Evolutionary conservation across 2,113 vertebrate genomes (phyloP).

Genomic region (Thunnus maccoyii): DNA sequence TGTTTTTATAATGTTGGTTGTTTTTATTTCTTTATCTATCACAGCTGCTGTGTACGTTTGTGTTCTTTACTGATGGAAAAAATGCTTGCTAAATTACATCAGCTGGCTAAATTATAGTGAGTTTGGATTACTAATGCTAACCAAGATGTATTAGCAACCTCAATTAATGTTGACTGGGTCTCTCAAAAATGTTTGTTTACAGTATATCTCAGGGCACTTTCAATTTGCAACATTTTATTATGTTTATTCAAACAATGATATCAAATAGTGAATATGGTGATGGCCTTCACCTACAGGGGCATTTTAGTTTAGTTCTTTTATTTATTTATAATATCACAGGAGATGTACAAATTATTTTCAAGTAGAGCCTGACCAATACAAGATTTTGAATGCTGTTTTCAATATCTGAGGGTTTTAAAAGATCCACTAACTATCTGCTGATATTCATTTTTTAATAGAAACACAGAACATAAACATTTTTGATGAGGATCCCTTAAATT

Average conservation of each 20-base stretch:
- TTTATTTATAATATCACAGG: not conserved
- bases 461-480: no score
- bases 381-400: no score
- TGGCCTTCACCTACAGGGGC: not conserved
- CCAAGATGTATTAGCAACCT: not conserved
- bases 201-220: no score
- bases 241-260: no score
- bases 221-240: no score
- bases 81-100: no score
- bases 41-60: not conserved
- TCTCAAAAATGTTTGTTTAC: not conserved
- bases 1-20: not conserved
- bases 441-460: no score
- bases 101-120: not conserved
- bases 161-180: not conserved
- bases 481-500: no score
- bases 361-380: not conserved
- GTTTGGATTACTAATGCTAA: not conserved
- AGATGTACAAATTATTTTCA: not conserved
- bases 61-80: not conserved
- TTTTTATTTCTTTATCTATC: slow-evolving; percentile 12
- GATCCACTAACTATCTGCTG: no score
- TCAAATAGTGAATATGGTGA: no score
- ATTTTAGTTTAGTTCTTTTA: not conserved
- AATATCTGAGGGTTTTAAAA: no score